Evolutionary conservation across 2,888 invertebrate species (phyloP).

Genomic region (Cephalotes varians): DNA sequence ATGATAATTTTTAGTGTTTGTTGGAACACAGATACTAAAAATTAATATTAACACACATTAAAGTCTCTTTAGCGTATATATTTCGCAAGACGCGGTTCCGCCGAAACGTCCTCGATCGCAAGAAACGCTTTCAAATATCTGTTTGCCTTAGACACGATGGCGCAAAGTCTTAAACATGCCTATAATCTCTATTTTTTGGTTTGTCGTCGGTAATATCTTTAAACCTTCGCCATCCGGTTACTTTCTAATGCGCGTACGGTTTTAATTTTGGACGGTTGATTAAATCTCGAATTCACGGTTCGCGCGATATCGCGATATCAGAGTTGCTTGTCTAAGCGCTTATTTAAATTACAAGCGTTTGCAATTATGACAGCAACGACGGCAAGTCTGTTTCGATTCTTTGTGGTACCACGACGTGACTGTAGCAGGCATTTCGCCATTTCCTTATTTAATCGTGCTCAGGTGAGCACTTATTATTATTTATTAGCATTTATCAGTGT

Average conservation of each 20-base stretch:
- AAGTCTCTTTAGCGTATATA: background rate
- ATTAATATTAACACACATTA: too few relatives aligned
- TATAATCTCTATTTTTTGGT: slow-evolving; percentile 56
- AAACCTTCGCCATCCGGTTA: slow-evolving; percentile 39
- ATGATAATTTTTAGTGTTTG: background rate
- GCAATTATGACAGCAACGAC: slow-evolving; percentile 14
- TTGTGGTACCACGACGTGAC: background rate
- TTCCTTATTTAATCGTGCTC: slow-evolving; percentile 6
- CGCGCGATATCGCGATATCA: background rate
- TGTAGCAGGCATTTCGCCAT: background rate
- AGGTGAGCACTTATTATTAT: slow-evolving; percentile 14
- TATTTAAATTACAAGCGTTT: slow-evolving; percentile 16
- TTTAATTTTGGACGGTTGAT: slow-evolving; percentile 35
- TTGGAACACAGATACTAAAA: too few relatives aligned
- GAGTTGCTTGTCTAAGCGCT: background rate
- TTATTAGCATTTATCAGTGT: slow-evolving; percentile 37
- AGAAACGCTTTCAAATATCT: slow-evolving; percentile 14
- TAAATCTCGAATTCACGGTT: background rate
- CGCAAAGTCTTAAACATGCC: slow-evolving; percentile 60
- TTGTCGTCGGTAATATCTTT: slow-evolving; percentile 38
- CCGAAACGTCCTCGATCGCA: background rate
- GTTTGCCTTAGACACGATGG: slow-evolving; percentile 49
- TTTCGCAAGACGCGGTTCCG: background rate
- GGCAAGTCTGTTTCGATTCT: slow-evolving; percentile 2
- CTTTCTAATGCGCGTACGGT: slow-evolving; percentile 57